Conservation (phyloP, 2,797 vertebrate species). For the Periophthalmus magnuspinnatus region DNA sequence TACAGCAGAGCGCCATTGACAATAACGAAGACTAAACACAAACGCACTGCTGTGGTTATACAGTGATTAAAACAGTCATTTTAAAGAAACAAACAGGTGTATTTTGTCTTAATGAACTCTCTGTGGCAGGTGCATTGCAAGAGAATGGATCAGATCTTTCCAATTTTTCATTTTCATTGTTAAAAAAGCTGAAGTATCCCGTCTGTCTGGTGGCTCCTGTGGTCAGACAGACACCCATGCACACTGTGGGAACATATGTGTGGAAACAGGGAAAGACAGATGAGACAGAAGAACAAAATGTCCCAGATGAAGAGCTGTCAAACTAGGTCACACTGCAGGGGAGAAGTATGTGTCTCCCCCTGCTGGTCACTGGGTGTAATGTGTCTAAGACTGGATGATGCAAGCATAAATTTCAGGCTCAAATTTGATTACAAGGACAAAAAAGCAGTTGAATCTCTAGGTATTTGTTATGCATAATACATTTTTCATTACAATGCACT, state of each 20-base stretch:
- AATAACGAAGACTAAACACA: no score
- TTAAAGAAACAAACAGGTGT: not conserved
- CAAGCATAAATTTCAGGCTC: not conserved
- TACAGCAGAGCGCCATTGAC: no score
- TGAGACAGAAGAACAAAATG: constrained; percentile 77
- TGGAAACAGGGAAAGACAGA: constrained; percentile 55
- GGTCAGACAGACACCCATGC: not conserved
- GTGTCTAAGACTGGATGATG: constrained; percentile 8
- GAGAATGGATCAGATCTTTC: not conserved
- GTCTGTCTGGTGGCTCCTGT: not conserved
- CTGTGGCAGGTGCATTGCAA: not conserved
- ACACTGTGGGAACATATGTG: constrained; percentile 4
- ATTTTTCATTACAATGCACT: not conserved
- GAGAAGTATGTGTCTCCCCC: constrained; percentile 69
- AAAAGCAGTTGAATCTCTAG: not conserved
- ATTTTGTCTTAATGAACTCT: not conserved
- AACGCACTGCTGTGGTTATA: no score
- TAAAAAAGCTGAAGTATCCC: not conserved
- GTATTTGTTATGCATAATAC: not conserved
- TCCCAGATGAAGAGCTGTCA: constrained; percentile 67
- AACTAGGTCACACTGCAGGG: constrained; percentile 75
- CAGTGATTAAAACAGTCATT: no score
- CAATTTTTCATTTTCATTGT: not conserved
- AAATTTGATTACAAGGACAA: not conserved
- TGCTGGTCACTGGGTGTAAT: constrained; percentile 63